Conservation (phyloP, 2,888 invertebrate species). For the Rhingia rostrata region DNA sequence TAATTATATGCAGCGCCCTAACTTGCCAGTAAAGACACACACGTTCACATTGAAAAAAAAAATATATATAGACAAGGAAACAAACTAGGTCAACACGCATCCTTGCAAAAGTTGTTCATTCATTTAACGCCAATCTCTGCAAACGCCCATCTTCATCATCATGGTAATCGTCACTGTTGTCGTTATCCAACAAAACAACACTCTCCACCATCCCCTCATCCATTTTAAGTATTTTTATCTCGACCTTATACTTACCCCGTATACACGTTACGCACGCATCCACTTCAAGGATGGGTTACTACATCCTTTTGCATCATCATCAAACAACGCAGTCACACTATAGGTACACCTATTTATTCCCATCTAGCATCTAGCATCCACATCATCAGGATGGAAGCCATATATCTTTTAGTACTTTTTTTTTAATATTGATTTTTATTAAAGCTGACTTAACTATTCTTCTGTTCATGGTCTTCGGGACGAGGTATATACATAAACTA, state of each 20-base stretch:
- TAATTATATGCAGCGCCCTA: conserved; percentile 55
- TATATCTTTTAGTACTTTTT: conserved; percentile 23
- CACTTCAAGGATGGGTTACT: conserved; percentile 59
- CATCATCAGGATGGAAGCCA: not conserved
- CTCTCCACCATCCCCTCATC: conserved; percentile 6
- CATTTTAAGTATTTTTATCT: conserved; percentile 36
- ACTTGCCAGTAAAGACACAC: conserved; percentile 22
- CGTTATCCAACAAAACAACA: conserved; percentile 36
- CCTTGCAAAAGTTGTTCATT: conserved; percentile 54
- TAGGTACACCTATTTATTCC: conserved; percentile 49
- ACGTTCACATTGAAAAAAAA: conserved; percentile 7
- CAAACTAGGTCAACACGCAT: conserved; percentile 56
- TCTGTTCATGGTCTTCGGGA: conserved; percentile 25
- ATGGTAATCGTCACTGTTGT: conserved; percentile 52
- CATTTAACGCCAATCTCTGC: conserved; percentile 63
- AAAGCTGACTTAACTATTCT: conserved; percentile 58
- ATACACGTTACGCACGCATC: conserved; percentile 58
- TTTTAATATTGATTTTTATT: conserved; percentile 63
- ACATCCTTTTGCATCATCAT: conserved; percentile 57
- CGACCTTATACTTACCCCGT: conserved; percentile 32
- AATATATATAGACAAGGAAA: not conserved
- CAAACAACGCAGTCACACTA: conserved; percentile 49
- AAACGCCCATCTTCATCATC: conserved; percentile 38
- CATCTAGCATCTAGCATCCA: not conserved
- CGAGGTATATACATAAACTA: conserved; percentile 28